Evolutionary conservation across 1,140 invertebrate species (phyloP).

Genomic region (Liolophura sinensis): DNA sequence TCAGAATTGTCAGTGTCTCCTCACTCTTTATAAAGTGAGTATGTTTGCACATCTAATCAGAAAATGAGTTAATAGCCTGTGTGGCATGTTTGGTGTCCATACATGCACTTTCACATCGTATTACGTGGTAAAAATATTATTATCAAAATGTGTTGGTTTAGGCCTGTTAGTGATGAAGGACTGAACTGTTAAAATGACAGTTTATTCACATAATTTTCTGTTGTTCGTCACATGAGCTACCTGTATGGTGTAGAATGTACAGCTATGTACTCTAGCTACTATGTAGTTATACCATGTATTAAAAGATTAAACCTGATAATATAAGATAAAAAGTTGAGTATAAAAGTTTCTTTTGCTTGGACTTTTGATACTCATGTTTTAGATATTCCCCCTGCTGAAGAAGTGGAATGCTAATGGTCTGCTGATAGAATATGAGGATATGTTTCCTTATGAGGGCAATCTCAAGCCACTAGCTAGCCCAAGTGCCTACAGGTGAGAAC

Average conservation of each 20-base stretch:
- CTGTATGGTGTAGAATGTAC: no score
- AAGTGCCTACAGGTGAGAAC: constrained; percentile 72
- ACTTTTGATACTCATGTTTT: constrained; percentile 65
- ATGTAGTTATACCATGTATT: neutral
- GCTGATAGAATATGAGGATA: constrained; percentile 95
- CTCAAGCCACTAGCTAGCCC: constrained; percentile 71
- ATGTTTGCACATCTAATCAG: no score
- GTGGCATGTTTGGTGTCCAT: no score
- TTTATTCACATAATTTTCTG: no score
- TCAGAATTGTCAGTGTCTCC: neutral
- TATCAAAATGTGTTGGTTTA: no score
- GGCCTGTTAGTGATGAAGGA: no score
- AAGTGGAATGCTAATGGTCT: constrained; percentile 84
- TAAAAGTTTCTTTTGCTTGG: neutral
- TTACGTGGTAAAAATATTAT: no score
- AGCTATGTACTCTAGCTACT: neutral
- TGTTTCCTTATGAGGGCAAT: constrained; percentile 86
- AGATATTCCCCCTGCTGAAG: constrained; percentile 69
- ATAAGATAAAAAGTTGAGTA: neutral
- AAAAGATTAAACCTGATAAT: neutral
- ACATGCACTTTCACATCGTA: no score
- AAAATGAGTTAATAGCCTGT: no score
- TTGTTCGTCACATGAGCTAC: no score
- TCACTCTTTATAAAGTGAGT: no score
- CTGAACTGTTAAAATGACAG: no score